Evolutionary conservation across 2,888 invertebrate genomes (phyloP).

Genomic region (Empis livida): DNA sequence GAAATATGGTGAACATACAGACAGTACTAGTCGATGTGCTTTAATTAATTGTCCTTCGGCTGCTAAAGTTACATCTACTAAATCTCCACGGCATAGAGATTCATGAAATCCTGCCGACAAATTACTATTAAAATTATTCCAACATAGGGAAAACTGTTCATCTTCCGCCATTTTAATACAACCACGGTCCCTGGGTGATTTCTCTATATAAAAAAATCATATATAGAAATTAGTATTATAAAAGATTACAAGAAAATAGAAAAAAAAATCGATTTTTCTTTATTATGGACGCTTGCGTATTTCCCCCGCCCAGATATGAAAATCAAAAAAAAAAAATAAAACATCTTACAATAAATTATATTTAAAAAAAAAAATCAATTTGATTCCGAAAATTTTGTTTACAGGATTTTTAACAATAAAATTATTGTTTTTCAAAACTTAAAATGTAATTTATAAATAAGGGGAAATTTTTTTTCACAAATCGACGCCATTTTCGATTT

Average conservation of each 20-base stretch:
- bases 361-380: no score
- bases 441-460: not conserved
- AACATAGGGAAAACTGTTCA: conserved; percentile 60
- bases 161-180: conserved; percentile 52
- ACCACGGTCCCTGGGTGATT: not conserved
- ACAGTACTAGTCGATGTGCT: conserved; percentile 57
- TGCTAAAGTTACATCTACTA: conserved; percentile 57
- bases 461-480: not conserved
- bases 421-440: no score
- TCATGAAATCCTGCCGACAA: conserved; percentile 59
- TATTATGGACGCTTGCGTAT: no score
- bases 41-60: conserved; percentile 57
- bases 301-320: no score
- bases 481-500: not conserved
- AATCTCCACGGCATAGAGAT: conserved; percentile 53
- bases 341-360: no score
- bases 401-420: no score
- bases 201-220: no score
- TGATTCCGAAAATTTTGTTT: no score
- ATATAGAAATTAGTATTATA: no score
- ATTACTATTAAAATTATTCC: conserved; percentile 64
- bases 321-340: no score
- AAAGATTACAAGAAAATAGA: no score
- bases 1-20: conserved; percentile 61
- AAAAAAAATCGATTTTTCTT: no score